Base-by-base conservation (phyloP, 2,888 invertebrate genomes). In the Drosophila melanosoma region DNA sequence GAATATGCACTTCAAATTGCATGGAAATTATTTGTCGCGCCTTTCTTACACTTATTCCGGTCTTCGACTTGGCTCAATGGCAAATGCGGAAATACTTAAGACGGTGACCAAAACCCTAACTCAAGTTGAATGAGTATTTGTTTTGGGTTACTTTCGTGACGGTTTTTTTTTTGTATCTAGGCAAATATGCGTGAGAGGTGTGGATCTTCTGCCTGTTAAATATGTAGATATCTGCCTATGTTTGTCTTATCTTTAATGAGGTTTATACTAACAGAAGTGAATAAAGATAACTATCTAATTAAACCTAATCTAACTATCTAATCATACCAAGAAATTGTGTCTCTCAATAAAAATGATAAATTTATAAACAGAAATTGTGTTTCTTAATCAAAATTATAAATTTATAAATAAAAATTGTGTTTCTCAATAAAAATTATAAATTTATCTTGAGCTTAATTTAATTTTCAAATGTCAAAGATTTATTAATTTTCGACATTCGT, bases 1-100 rank as follows among this genome's bases (percentile, higher is more conserved):
- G 88, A 87, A 86, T 86, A 88, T 82, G 82, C 78, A 87, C 88
- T 87, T 87, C 68, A 87, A 83, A 82, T 82, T 77, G 87, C 85
- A 85, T 85, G 73, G 65, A 87, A 87, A 85, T 82, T 82, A 68
- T 78, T 69, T 68, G 81, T 72, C 79, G 87, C 70, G 42, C 80
- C 82, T 78, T 77, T 73, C 70, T 49, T 78, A 53, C 62, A 78
- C 75, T 79, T 79, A 81, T 82, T 82, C 76, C 82, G 79, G 82
- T 82, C 68, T 49, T 15, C 29, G 82, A 80, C 68, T 49, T 15
- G n/a, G 51, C 48, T 42, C 68, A 23, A 32, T 36, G 20, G 65
- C 61, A 71, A 82, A 82, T 83, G 70, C 82, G 82, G 83, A 83
- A 83, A 83, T 83, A 76, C 67, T 73, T 75, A 57, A 70, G 36